Evolutionary conservation across 2,797 vertebrate species (phyloP).

Genomic region (Mus caroli): DNA sequence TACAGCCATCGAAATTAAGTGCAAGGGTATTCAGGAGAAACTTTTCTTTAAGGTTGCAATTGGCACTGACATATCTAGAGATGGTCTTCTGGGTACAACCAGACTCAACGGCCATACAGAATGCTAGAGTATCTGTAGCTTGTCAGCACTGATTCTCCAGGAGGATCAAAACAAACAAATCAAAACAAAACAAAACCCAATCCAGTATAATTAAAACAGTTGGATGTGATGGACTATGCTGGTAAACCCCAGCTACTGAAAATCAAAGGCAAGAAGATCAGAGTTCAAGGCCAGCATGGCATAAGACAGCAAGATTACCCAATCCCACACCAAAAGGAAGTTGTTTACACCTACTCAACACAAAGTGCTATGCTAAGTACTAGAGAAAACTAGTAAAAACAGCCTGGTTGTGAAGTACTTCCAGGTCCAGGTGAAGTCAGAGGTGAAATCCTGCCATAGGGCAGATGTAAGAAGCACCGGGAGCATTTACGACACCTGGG

Average conservation of each 20-base stretch:
- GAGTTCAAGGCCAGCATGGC: background rate
- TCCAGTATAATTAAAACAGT: background rate
- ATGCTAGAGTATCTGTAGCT: background rate
- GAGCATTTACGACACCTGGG: background rate
- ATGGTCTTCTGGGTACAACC: background rate
- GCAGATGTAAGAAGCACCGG: background rate
- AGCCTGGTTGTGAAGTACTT: background rate
- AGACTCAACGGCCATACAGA: background rate
- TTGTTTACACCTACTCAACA: background rate
- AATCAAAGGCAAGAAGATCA: background rate
- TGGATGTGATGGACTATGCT: background rate
- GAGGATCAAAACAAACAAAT: background rate
- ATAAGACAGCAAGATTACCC: background rate
- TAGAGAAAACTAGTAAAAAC: slow-evolving; percentile 13
- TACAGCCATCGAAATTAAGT: slow-evolving; percentile 56
- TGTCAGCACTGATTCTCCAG: background rate
- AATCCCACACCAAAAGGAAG: background rate
- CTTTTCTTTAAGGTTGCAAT: slow-evolving; percentile 59
- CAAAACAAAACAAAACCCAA: background rate
- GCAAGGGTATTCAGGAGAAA: slow-evolving; percentile 51
- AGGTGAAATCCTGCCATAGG: background rate
- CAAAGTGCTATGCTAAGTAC: background rate
- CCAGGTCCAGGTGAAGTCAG: background rate
- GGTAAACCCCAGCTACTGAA: background rate
- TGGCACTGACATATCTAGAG: background rate